phyloP scores from a whole-genome alignment of 2,113 vertebrate species.

The Oryzias woworae region DNA sequence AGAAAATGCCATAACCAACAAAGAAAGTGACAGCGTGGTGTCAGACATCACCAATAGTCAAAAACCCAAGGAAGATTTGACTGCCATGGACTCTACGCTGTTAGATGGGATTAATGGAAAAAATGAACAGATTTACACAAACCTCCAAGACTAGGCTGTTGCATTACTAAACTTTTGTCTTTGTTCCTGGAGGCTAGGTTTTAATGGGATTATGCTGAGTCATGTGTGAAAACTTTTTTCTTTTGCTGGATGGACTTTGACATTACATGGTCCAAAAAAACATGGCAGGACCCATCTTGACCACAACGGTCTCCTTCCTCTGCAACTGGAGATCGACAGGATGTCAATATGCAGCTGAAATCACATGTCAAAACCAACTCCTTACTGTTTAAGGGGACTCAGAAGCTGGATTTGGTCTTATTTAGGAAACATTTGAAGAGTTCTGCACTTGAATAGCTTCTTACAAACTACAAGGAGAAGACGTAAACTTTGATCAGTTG shows the following conservation, averaged over 20 bases:
- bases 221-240: constrained; percentile 58
- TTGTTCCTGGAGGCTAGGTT: constrained; percentile 54
- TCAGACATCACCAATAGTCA: constrained; percentile 13
- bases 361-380: constrained; percentile 51
- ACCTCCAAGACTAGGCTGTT: constrained; percentile 32
- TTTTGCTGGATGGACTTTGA: constrained; percentile 64
- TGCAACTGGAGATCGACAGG: constrained; percentile 35
- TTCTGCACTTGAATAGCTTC: constrained; percentile 50
- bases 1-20: neutral
- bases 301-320: constrained; percentile 43
- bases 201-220: constrained; percentile 39
- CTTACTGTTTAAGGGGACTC: constrained; percentile 43
- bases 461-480: constrained; percentile 42
- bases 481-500: constrained; percentile 12
- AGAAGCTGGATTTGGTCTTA: constrained; percentile 32
- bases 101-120: constrained; percentile 40
- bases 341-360: constrained; percentile 46
- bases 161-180: constrained; percentile 58
- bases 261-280: constrained; percentile 51
- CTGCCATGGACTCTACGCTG: constrained; percentile 31
- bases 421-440: constrained; percentile 29
- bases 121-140: constrained; percentile 38
- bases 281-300: constrained; percentile 45
- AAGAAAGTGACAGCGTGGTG: constrained; percentile 26
- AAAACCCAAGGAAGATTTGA: constrained; percentile 17